Evolutionary conservation across 2,888 invertebrate genomes (phyloP).

Genomic region (Protodeltote pygarga): DNA sequence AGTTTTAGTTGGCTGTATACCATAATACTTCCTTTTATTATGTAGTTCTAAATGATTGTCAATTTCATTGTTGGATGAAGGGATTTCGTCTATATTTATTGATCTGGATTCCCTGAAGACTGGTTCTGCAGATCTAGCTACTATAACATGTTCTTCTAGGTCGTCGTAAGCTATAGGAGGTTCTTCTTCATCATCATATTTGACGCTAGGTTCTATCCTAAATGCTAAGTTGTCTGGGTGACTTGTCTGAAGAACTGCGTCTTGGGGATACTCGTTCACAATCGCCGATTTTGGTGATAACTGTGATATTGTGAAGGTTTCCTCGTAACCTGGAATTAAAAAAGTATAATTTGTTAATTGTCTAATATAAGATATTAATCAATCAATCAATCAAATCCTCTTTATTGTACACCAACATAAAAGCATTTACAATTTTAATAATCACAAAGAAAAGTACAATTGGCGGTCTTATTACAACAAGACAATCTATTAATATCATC

Average conservation of each 20-base stretch:
- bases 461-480: too few species aligned
- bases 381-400: background rate
- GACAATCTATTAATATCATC: too few species aligned
- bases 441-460: too few species aligned
- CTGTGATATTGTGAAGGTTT: slow-evolving; percentile 88
- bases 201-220: slow-evolving; percentile 76
- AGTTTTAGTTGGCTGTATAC: slow-evolving; percentile 87
- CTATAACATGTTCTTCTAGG: slow-evolving; percentile 73
- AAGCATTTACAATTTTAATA: too few species aligned
- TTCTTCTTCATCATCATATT: slow-evolving; percentile 57
- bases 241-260: slow-evolving; percentile 70
- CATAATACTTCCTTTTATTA: slow-evolving; percentile 80
- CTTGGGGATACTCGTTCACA: slow-evolving; percentile 54
- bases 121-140: slow-evolving; percentile 87
- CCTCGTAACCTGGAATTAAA: slow-evolving; percentile 83
- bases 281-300: slow-evolving; percentile 89
- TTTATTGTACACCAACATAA: background rate
- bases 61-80: slow-evolving; percentile 85
- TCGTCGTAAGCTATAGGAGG: slow-evolving; percentile 51
- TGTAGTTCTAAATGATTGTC: slow-evolving; percentile 86
- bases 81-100: slow-evolving; percentile 84
- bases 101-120: slow-evolving; percentile 78
- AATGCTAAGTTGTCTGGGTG: slow-evolving; percentile 68
- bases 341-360: slow-evolving; percentile 11
- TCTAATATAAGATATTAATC: background rate